Evolutionary conservation across 2,888 invertebrate species (phyloP).

Genomic region (Agonopterix alstromeriana): DNA sequence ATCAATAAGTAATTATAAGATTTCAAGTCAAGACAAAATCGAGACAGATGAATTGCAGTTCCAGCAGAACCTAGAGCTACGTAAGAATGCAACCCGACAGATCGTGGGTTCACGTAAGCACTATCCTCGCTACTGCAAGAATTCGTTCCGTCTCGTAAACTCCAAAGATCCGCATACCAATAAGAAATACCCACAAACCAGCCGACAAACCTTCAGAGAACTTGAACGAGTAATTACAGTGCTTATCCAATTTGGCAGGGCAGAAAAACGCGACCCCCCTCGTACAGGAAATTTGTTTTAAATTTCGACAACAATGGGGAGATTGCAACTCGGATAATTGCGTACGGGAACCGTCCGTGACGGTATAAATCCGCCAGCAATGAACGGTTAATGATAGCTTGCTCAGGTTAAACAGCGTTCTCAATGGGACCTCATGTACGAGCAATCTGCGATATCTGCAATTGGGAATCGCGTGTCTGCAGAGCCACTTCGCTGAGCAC

Average conservation of each 20-base stretch:
- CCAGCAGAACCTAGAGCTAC: no score
- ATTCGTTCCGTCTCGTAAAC: constrained; percentile 53
- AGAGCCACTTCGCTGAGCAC: neutral
- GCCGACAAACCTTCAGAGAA: constrained; percentile 30
- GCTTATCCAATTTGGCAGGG: constrained; percentile 74
- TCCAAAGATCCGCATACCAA: constrained; percentile 39
- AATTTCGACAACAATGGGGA: constrained; percentile 76
- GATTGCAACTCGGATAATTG: constrained; percentile 68
- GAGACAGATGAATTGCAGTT: no score
- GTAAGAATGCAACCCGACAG: no score
- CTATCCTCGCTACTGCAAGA: no score
- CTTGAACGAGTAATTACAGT: constrained; percentile 70
- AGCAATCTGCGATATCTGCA: constrained; percentile 50
- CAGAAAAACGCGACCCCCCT: constrained; percentile 71
- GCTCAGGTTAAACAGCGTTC: constrained; percentile 41
- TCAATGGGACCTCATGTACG: constrained; percentile 50
- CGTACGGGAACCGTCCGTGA: constrained; percentile 62
- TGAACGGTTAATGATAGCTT: constrained; percentile 67
- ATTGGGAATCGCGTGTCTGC: constrained; percentile 52
- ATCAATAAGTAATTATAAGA: no score
- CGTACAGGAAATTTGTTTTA: constrained; percentile 74
- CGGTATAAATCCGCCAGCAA: constrained; percentile 65
- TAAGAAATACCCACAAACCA: constrained; percentile 51
- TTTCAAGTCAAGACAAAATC: no score
- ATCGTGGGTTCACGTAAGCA: no score